phyloP scores from a whole-genome alignment of 2,888 invertebrate species.

The Hemaris fuciformis region DNA sequence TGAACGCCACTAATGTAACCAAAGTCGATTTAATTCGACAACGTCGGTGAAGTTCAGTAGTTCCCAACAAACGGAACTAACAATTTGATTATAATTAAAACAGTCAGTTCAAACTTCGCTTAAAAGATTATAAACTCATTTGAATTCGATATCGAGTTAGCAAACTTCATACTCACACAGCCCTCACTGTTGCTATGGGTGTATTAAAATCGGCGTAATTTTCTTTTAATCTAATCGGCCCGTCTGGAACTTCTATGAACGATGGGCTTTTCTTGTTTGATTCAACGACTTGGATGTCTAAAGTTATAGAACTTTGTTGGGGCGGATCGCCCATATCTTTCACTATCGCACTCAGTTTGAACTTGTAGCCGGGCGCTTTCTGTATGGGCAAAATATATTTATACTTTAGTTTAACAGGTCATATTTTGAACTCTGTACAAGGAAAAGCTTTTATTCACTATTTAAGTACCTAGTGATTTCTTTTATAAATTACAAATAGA shows the following conservation, averaged over 20 bases:
- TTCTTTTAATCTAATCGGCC: constrained; percentile 86
- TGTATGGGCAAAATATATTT: constrained; percentile 50
- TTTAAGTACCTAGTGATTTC: too few relatives aligned
- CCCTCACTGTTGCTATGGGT: constrained; percentile 86
- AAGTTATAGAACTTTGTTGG: constrained; percentile 86
- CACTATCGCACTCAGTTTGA: constrained; percentile 88
- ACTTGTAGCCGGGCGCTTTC: constrained; percentile 84
- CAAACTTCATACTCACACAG: constrained; percentile 79
- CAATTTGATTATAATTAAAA: constrained; percentile 13
- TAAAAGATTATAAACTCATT: constrained; percentile 17
- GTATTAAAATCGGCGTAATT: constrained; percentile 87
- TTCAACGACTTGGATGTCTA: constrained; percentile 92
- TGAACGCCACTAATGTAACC: not conserved
- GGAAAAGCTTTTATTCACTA: not conserved
- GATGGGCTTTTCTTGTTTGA: constrained; percentile 92
- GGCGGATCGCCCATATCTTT: constrained; percentile 86
- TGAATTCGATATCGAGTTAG: constrained; percentile 14
- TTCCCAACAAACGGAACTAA: constrained; percentile 11
- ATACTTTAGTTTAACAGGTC: not conserved
- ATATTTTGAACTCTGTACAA: not conserved
- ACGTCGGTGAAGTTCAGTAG: constrained; percentile 12
- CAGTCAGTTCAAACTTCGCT: constrained; percentile 15
- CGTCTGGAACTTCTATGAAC: constrained; percentile 83
- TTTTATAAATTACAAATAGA: too few relatives aligned
- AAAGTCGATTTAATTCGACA: constrained; percentile 13